Base-by-base conservation (phyloP, 2,113 vertebrate species). In the Tychaedon coryphoeus region DNA sequence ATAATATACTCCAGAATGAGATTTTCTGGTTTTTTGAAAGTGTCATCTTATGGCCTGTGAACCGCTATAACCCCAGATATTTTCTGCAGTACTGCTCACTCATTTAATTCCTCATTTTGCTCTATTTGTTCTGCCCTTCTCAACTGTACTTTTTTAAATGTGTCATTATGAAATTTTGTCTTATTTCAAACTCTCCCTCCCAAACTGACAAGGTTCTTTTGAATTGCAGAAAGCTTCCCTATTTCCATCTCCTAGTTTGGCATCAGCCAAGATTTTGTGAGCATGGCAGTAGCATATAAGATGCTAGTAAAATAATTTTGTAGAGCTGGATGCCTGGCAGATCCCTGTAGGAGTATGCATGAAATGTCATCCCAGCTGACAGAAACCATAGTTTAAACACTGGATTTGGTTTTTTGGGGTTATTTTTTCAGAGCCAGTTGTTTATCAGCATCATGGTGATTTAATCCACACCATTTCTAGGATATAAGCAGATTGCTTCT, bases 1-100 rank as follows among this genome's bases (percentile, higher is more conserved):
- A 76, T 90, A 75, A 93, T 54, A 81, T 61, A 90, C 8, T 34
- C 45, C 18, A 70, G 84, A 73, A 94, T 54, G 29, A 77, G 77
- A 66, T 90, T 88, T 92, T 60, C 86, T n/a, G 14, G 4, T 29
- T 53, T 81, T 92, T 84, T 73, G 14, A 7, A 92, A 73, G 51
- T 62, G 38, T 26, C 29, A 31, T 80, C 36, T 91, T 38, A 33
- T 24, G 66, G 60, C 62, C 33, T 77, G n/a, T 91, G 93, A 95
- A 77, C 51, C 1, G 0, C 56, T 91, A 2, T 33, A 92, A 88
- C 72, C 36, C 45, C 60, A 47, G 54, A 29, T 84, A 80, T 92
- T 95, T 89, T 92, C 86, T 95, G 83, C 80, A 84, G 69, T 45
- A 7, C 36, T 88, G 26, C 48, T 79, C 34, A 19, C 34, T 53